These are phyloP conservation scores for Hybos culiciformis DNA, from an alignment of 2,888 invertebrate genomes.

Conservation along the genomic window DNA sequence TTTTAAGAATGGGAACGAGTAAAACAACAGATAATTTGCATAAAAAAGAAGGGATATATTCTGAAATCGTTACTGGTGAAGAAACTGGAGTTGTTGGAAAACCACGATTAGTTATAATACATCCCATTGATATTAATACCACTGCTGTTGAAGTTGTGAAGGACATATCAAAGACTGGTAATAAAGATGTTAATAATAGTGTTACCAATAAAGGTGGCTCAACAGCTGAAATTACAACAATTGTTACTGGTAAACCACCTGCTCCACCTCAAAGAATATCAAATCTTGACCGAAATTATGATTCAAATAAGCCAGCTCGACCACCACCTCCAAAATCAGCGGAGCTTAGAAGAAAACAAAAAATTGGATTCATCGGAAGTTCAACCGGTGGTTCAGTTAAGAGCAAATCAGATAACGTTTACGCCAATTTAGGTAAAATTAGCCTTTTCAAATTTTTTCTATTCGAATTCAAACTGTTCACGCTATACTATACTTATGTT, in stretches of 20 bases:
- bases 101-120: conserved; percentile 71
- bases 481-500: not conserved
- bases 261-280: conserved; percentile 56
- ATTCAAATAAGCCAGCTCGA: conserved; percentile 48
- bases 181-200: not conserved
- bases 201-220: not conserved
- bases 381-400: conserved; percentile 28
- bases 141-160: conserved; percentile 66
- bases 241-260: conserved; percentile 44
- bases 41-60: conserved; percentile 35
- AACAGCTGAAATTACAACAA: not conserved
- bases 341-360: conserved; percentile 47
- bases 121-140: conserved; percentile 74
- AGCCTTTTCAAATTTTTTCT: conserved; percentile 1
- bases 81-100: conserved; percentile 37
- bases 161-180: conserved; percentile 38
- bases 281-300: conserved; percentile 29
- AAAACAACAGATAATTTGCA: conserved; percentile 41
- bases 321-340: conserved; percentile 63
- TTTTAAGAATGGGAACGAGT: conserved; percentile 65
- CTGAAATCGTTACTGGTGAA: conserved; percentile 34
- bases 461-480: conserved; percentile 2
- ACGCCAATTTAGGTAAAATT: conserved; percentile 63
- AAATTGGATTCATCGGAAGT: conserved; percentile 26
- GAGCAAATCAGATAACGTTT: conserved; percentile 47